Evolutionary conservation across 1,140 invertebrate genomes (phyloP).

Genomic region (Cylas formicarius): DNA sequence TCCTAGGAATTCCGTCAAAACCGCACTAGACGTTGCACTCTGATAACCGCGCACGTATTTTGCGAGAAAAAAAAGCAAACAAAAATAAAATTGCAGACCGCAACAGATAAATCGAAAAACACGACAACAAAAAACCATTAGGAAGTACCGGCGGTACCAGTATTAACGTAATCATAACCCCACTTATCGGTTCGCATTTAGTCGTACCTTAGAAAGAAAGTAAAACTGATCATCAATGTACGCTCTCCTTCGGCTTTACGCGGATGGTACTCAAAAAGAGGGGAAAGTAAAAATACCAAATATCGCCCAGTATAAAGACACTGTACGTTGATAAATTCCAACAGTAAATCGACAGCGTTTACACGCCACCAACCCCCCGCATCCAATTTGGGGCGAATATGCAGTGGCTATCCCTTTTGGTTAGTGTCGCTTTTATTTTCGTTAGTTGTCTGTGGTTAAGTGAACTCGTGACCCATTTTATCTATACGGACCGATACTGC

Average conservation of each 20-base stretch:
- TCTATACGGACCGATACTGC: too few species aligned
- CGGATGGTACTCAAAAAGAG: conserved; percentile 12
- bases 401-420: conserved; percentile 37
- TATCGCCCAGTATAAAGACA: conserved; percentile 32
- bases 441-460: too few species aligned
- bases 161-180: too few species aligned
- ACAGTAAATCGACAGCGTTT: conserved; percentile 35
- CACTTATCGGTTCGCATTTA: conserved; percentile 8
- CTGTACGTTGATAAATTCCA: conserved; percentile 17
- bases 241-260: conserved; percentile 15
- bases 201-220: conserved; percentile 18
- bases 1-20: too few species aligned
- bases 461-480: too few species aligned
- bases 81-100: too few species aligned
- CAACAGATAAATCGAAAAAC: too few species aligned
- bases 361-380: conserved; percentile 22
- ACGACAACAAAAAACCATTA: conserved; percentile 3
- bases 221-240: conserved; percentile 14
- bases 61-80: too few species aligned
- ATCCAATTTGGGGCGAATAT: conserved; percentile 27
- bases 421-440: conserved; percentile 31
- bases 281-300: conserved; percentile 27
- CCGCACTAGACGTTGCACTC: too few species aligned
- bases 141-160: conserved; percentile 14
- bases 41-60: too few species aligned